Conservation (phyloP, 2,113 vertebrate genomes). For the Empidonax alnorum region DNA sequence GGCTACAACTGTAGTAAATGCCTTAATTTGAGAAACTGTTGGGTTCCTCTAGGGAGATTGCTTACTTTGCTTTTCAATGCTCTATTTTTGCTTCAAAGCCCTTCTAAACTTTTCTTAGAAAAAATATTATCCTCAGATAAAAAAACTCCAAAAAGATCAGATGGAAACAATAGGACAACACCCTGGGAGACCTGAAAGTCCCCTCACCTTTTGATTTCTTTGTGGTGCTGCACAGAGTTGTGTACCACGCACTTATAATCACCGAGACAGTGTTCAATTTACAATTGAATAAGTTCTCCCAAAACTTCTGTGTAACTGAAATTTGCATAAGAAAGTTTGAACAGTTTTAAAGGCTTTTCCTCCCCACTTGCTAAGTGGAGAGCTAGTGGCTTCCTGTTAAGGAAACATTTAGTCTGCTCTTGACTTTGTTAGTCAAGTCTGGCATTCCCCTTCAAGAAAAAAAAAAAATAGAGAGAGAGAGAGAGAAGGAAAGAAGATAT, state of each 20-base stretch:
- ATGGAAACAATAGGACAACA: background rate
- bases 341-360: slow-evolving; percentile 34
- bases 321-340: slow-evolving; percentile 55
- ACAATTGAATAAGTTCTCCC: background rate
- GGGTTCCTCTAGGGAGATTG: background rate
- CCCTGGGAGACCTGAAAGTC: background rate
- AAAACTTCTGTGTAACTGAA: background rate
- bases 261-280: background rate
- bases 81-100: background rate
- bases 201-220: background rate
- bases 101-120: slow-evolving; percentile 15
- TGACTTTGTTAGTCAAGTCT: slow-evolving; percentile 72
- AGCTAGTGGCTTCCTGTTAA: slow-evolving; percentile 75
- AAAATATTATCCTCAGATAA: background rate
- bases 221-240: background rate
- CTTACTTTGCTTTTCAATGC: background rate
- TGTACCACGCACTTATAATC: background rate
- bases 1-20: background rate
- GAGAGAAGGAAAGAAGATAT: background rate
- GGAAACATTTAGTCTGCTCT: slow-evolving; percentile 68
- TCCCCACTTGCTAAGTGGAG: slow-evolving; percentile 29
- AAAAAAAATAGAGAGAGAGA: background rate
- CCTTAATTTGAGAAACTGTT: background rate
- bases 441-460: slow-evolving; percentile 60
- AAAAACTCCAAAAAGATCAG: background rate